phyloP scores from a whole-genome alignment of 2,888 invertebrate genomes.

The Drosophila emarginata region DNA sequence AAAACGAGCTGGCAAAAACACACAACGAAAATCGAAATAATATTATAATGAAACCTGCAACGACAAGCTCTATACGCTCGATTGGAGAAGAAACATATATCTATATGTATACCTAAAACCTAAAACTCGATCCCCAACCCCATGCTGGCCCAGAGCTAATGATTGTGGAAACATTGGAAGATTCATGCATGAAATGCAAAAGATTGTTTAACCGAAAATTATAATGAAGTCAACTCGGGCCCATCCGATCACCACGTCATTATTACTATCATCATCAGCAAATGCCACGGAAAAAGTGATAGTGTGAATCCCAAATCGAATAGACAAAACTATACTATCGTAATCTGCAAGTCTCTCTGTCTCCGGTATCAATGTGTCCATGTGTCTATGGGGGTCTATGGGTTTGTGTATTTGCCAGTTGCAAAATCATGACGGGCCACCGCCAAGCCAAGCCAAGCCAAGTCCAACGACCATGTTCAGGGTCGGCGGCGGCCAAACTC shows the following conservation, averaged over 20 bases:
- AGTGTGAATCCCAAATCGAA: constrained; percentile 45
- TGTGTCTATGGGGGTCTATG: background rate
- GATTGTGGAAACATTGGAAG: constrained; percentile 36
- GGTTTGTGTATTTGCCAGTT: background rate
- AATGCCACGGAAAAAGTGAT: constrained; percentile 61
- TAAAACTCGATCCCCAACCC: constrained; percentile 49
- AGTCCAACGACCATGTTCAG: constrained; percentile 78
- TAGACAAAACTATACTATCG: constrained; percentile 48
- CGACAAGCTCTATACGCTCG: constrained; percentile 49
- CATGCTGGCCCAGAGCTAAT: constrained; percentile 60
- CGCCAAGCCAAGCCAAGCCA: constrained; percentile 51
- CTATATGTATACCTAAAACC: background rate
- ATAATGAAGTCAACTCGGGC: constrained; percentile 59
- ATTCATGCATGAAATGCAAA: constrained; percentile 77
- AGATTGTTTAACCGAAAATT: constrained; percentile 57
- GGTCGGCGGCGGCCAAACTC: constrained; percentile 41
- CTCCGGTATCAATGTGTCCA: background rate
- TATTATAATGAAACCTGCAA: constrained; percentile 70
- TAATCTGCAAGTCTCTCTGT: constrained; percentile 40
- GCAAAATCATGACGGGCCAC: constrained; percentile 19
- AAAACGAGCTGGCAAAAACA: constrained; percentile 14
- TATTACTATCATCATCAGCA: constrained; percentile 20
- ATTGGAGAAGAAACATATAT: constrained; percentile 56
- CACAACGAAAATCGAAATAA: constrained; percentile 34
- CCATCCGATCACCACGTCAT: constrained; percentile 18